Conservation (phyloP, 2,797 vertebrate species). For the Halcyon badia region DNA sequence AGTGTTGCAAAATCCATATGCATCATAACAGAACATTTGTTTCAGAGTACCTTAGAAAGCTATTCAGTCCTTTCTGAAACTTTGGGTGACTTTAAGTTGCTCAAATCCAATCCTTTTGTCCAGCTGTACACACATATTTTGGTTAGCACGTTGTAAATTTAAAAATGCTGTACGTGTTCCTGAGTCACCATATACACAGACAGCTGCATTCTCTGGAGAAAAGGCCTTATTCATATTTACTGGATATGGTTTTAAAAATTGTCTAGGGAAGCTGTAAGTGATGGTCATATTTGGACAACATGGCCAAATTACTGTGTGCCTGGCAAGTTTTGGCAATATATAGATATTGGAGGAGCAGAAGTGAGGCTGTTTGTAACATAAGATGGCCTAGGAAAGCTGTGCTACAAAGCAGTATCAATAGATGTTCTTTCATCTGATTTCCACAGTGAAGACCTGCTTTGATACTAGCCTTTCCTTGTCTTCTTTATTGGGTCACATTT, state of each 20-base stretch:
- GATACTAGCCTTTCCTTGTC: background rate
- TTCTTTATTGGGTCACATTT: background rate
- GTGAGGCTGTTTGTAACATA: background rate
- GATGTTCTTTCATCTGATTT: background rate
- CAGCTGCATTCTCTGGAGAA: background rate
- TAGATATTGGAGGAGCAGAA: background rate
- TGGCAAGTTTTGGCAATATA: rapidly evolving
- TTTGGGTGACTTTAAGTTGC: background rate
- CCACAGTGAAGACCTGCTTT: background rate
- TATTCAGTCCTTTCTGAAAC: background rate
- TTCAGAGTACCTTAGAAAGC: background rate
- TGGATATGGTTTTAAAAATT: background rate
- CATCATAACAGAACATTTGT: background rate
- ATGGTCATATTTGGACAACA: background rate
- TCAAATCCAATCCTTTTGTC: rapidly evolving
- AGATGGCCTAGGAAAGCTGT: rapidly evolving
- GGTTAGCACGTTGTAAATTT: background rate
- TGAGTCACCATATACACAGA: background rate
- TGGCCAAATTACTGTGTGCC: background rate
- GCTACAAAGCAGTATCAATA: background rate
- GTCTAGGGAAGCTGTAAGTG: background rate
- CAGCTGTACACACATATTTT: rapidly evolving
- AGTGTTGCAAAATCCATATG: background rate
- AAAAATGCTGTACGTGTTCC: background rate
- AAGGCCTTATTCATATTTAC: background rate